A percentile compares a stretch with the other conserved stretches of the same genome.
phyloP scores from a whole-genome alignment of 2,113 vertebrate species.

The Boulengerochromis microlepis region DNA sequence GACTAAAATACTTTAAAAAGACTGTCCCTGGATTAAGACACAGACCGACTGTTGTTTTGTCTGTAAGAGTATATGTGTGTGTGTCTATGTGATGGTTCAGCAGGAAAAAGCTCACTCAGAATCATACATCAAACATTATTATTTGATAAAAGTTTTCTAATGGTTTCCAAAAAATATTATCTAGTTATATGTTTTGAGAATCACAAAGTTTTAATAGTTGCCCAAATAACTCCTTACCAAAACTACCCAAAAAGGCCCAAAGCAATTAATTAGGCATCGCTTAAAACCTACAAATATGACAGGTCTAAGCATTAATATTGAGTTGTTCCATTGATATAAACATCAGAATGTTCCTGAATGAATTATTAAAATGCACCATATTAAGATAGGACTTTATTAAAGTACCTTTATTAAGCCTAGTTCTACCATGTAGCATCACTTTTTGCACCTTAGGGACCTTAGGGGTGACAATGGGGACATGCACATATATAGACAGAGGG shows the following conservation, averaged over 20 bases:
- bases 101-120: background rate
- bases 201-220: background rate
- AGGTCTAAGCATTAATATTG: background rate
- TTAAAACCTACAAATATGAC: background rate
- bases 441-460: background rate
- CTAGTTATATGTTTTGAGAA: background rate
- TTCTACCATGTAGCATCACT: background rate
- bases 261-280: background rate
- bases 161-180: background rate
- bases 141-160: background rate
- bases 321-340: background rate
- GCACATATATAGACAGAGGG: background rate
- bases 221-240: background rate
- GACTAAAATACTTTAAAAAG: background rate
- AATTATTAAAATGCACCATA: background rate
- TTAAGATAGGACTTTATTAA: background rate
- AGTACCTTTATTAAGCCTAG: background rate
- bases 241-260: background rate
- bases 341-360: background rate
- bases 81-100: background rate
- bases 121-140: background rate
- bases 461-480: rapidly evolving
- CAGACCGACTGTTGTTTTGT: background rate
- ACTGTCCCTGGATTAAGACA: background rate
- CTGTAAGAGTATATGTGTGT: background rate